A percentile compares a stretch with the other conserved stretches of the same genome.
phyloP scores from a whole-genome alignment of 1,140 invertebrate genomes.

The Scaptomyza hsui region DNA sequence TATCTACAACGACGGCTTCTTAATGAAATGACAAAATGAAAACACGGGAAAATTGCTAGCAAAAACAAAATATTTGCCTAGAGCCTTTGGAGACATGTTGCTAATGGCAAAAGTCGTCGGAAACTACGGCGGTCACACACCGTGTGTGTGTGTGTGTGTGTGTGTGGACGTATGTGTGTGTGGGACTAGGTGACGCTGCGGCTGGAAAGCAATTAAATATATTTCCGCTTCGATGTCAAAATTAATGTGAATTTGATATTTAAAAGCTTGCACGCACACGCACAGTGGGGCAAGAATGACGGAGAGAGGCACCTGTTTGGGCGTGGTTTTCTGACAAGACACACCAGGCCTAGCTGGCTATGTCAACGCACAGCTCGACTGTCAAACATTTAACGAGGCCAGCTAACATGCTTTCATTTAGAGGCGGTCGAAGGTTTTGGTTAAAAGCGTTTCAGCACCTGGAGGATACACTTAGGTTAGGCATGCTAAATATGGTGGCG shows the following conservation, averaged over 20 bases:
- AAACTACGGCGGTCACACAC: constrained; percentile 18
- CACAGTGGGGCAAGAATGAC: neutral
- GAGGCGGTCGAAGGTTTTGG: constrained; percentile 1
- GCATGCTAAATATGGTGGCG: constrained; percentile 52
- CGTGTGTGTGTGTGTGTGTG: constrained; percentile 18
- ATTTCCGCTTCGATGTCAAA: constrained; percentile 79
- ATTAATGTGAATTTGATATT: constrained; percentile 79
- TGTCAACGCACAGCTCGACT: constrained; percentile 53
- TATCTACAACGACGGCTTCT: constrained; percentile 35
- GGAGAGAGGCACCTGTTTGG: constrained; percentile 7
- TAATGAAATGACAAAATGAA: constrained; percentile 72
- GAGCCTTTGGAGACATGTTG: constrained; percentile 45
- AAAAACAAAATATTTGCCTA: constrained; percentile 68
- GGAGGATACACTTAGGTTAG: constrained; percentile 42
- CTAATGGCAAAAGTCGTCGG: constrained; percentile 66
- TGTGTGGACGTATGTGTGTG: constrained; percentile 1
- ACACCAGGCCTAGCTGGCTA: constrained; percentile 26
- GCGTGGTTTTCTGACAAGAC: constrained; percentile 47
- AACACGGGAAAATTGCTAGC: constrained; percentile 59
- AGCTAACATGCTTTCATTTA: constrained; percentile 31
- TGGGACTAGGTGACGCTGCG: constrained; percentile 9
- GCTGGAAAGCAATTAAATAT: constrained; percentile 76
- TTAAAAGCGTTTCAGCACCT: constrained; percentile 54
- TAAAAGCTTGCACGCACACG: constrained; percentile 58
- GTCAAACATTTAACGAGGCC: constrained; percentile 49